phyloP scores from a whole-genome alignment of 2,797 vertebrate genomes.

The Sciurus carolinensis region DNA sequence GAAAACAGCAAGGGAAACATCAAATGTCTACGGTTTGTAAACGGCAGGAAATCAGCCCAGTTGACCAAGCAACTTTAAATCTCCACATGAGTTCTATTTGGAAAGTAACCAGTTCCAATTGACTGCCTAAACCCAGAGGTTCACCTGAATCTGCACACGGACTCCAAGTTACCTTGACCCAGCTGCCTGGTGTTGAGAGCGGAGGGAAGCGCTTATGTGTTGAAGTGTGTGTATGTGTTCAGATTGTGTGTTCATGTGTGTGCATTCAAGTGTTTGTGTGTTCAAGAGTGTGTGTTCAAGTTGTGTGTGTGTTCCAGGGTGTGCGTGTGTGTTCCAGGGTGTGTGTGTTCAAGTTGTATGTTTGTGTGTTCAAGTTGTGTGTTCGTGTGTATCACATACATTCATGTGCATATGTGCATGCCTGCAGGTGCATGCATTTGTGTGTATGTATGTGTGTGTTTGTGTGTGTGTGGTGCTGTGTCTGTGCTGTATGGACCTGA shows the following conservation, averaged over 20 bases:
- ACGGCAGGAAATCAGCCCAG: constrained; percentile 72
- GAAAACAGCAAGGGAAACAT: constrained; percentile 71
- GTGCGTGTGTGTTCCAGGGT: no score
- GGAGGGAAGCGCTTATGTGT: fast-evolving
- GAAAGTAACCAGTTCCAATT: constrained; percentile 86
- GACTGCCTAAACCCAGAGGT: constrained; percentile 85
- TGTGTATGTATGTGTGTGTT: no score
- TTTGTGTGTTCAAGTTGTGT: no score
- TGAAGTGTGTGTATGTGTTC: no score
- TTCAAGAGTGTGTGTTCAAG: not conserved
- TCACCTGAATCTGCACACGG: constrained; percentile 63
- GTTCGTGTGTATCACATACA: no score
- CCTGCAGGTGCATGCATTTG: no score
- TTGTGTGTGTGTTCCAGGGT: no score
- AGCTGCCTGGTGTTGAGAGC: not conserved
- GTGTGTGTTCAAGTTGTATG: fast-evolving
- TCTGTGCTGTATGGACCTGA: no score
- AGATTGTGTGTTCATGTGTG: no score
- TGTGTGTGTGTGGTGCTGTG: not conserved
- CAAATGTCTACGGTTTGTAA: not conserved
- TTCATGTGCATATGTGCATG: not conserved
- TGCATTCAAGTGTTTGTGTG: not conserved
- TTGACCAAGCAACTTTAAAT: constrained; percentile 81
- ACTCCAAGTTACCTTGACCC: constrained; percentile 37
- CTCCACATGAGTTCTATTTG: constrained; percentile 81